These are phyloP conservation scores for Noctuana brunneofusca DNA, from an alignment of 2,888 invertebrate genomes.

Conservation along the genomic window DNA sequence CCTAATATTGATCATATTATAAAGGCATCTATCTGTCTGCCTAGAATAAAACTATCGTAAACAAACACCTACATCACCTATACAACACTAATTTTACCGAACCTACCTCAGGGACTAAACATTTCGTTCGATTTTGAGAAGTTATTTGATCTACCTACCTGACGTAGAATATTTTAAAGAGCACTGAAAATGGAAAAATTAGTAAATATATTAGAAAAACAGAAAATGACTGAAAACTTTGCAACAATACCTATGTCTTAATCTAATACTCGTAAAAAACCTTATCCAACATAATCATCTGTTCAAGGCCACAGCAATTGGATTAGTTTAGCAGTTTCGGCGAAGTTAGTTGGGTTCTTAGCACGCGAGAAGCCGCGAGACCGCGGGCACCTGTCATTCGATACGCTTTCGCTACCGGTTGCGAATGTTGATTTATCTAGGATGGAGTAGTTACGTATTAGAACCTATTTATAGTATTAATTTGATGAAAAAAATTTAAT, in stretches of 20 bases:
- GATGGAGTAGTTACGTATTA: conserved; percentile 20
- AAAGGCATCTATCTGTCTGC: too few species aligned
- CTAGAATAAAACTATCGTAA: too few species aligned
- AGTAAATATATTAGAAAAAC: not conserved
- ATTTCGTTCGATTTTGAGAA: too few species aligned
- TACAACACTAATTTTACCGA: too few species aligned
- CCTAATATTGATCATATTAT: too few species aligned
- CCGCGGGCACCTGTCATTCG: conserved; percentile 49
- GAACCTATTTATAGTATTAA: too few species aligned
- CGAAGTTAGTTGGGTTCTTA: conserved; percentile 61
- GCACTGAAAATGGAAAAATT: too few species aligned
- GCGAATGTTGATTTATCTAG: conserved; percentile 40
- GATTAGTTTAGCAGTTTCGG: conserved; percentile 70
- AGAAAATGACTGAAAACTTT: not conserved
- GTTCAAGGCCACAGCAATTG: conserved; percentile 52
- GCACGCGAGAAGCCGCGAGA: conserved; percentile 49
- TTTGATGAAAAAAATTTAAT: too few species aligned
- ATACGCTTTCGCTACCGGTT: conserved; percentile 51
- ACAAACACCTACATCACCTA: too few species aligned
- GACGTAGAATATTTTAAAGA: too few species aligned
- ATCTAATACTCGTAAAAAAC: conserved; percentile 12
- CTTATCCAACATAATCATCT: conserved; percentile 15
- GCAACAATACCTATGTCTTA: not conserved
- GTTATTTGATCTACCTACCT: too few species aligned
- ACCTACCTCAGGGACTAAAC: too few species aligned